phyloP scores from a whole-genome alignment of 2,113 vertebrate species.

The Macquaria australasica region DNA sequence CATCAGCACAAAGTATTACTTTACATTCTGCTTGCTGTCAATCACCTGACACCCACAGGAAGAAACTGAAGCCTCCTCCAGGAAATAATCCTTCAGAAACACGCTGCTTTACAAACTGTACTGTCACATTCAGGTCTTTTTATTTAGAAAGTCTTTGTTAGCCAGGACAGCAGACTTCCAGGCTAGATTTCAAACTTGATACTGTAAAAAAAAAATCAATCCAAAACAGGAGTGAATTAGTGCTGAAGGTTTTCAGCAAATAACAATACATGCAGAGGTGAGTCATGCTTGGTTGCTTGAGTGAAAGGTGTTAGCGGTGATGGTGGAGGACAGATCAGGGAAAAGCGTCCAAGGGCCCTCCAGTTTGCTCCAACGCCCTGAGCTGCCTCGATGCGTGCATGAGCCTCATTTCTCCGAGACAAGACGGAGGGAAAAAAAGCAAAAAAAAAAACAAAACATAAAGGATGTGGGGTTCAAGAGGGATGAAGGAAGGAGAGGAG shows the following conservation, averaged over 20 bases:
- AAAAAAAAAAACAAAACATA: slow-evolving; percentile 1
- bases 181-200: slow-evolving; percentile 24
- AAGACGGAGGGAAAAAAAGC: neutral
- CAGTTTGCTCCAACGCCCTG: slow-evolving; percentile 48
- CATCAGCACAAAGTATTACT: slow-evolving; percentile 54
- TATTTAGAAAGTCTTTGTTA: slow-evolving; percentile 60
- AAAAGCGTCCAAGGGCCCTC: slow-evolving; percentile 53
- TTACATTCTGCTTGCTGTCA: slow-evolving; percentile 67
- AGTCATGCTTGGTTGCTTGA: slow-evolving; percentile 30
- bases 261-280: neutral
- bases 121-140: slow-evolving; percentile 69
- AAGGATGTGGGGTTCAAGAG: slow-evolving; percentile 39
- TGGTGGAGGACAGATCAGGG: slow-evolving; percentile 47
- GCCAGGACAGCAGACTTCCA: slow-evolving; percentile 42
- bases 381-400: slow-evolving; percentile 58
- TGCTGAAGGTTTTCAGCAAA: neutral
- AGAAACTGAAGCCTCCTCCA: slow-evolving; percentile 63
- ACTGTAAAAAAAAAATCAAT: neutral
- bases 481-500: slow-evolving; percentile 23
- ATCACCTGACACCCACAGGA: slow-evolving; percentile 75
- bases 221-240: neutral
- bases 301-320: slow-evolving; percentile 41
- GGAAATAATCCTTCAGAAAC: slow-evolving; percentile 69
- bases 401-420: slow-evolving; percentile 55
- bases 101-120: slow-evolving; percentile 64